These are phyloP conservation scores for Leptoteleia sp. DNA, from an alignment of 1,140 invertebrate species.

Conservation along the genomic window DNA sequence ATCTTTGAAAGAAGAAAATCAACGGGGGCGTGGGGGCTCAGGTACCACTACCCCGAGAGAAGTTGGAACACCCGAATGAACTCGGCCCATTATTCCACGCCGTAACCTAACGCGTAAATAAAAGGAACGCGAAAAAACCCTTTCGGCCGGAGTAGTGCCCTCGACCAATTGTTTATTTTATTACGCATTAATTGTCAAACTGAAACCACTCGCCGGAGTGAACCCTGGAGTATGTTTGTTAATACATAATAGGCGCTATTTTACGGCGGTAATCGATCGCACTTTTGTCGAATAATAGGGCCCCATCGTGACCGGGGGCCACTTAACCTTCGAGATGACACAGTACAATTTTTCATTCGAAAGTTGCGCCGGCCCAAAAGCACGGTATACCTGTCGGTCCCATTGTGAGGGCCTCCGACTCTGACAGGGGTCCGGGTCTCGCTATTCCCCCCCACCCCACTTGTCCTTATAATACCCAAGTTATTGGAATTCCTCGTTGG, in stretches of 20 bases:
- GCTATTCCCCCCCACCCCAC: slow-evolving; percentile 5
- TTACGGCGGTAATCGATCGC: slow-evolving; percentile 9
- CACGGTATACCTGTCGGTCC: slow-evolving; percentile 51
- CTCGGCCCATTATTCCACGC: slow-evolving; percentile 70
- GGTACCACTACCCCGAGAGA: slow-evolving; percentile 35
- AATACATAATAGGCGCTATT: slow-evolving; percentile 1
- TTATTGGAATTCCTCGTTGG: slow-evolving; percentile 77
- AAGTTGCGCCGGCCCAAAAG: slow-evolving; percentile 34
- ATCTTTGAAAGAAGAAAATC: slow-evolving; percentile 50
- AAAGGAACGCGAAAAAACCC: not conserved
- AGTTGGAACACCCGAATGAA: slow-evolving; percentile 71
- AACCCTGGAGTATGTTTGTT: slow-evolving; percentile 5
- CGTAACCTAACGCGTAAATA: not conserved
- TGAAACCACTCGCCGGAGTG: no score
- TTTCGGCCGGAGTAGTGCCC: not conserved
- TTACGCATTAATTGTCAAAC: no score
- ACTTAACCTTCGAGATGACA: slow-evolving; percentile 76
- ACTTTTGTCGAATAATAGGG: slow-evolving; percentile 38
- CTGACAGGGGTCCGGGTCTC: slow-evolving; percentile 7
- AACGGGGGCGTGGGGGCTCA: slow-evolving; percentile 30
- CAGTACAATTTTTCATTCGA: slow-evolving; percentile 66
- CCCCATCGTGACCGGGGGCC: slow-evolving; percentile 50
- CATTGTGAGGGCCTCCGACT: slow-evolving; percentile 68
- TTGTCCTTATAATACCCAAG: slow-evolving; percentile 71
- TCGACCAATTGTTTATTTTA: not conserved